Percentiles rank a stretch among this genome's conserved stretches.
These are phyloP conservation scores for Chinchilla lanigera DNA, from an alignment of 2,113 vertebrate genomes.

Conservation along the genomic window DNA sequence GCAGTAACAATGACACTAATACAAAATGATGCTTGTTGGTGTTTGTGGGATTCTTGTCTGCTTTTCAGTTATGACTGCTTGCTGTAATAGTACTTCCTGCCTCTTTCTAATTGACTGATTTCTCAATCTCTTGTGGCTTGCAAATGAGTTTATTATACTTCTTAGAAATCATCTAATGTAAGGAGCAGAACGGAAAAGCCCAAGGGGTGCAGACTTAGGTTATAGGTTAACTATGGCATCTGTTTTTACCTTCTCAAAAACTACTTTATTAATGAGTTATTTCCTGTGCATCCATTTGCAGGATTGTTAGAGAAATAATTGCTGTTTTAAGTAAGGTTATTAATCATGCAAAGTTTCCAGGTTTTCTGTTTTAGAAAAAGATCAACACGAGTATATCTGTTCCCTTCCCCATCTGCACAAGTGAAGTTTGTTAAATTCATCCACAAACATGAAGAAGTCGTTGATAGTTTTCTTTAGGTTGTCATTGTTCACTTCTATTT, in stretches of 20 bases:
- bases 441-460: background rate
- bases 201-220: background rate
- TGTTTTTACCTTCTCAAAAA: background rate
- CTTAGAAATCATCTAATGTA: background rate
- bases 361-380: constrained; percentile 35
- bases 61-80: background rate
- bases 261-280: background rate
- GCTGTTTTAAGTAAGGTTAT: background rate
- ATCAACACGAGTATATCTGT: background rate
- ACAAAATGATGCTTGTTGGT: background rate
- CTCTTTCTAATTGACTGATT: background rate
- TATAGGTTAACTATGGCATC: background rate
- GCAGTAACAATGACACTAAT: background rate
- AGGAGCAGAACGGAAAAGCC: background rate
- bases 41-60: background rate
- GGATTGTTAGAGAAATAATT: background rate
- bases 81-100: background rate
- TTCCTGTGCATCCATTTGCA: background rate
- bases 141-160: background rate
- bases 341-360: background rate
- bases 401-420: background rate
- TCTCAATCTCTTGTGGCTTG: background rate
- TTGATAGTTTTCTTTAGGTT: background rate
- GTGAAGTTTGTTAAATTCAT: background rate
- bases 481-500: constrained; percentile 4